Base-by-base conservation (phyloP, 2,113 vertebrate genomes). In the Pyxicephalus adspersus region DNA sequence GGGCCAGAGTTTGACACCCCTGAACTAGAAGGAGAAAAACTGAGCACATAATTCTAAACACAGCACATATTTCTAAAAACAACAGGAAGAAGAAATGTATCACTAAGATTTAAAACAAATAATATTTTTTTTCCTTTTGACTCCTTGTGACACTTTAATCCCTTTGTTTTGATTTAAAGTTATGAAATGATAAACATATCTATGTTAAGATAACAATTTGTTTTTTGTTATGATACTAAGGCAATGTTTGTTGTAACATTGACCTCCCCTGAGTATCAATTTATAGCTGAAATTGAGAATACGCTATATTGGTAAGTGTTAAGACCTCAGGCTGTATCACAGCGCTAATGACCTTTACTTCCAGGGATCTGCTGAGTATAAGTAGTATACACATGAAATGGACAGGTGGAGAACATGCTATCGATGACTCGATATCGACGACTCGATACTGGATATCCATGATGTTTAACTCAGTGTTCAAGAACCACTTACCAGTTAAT, bases 301-400 rank as follows among this genome's bases (percentile, higher is more conserved):
- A 61, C 25, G 19, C 74, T 64, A 64, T 76, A 64, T 76, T 25
- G 45, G 74, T 63, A 64, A 23, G 58, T 64, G 74, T 50, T 51
- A 76, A 76, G 70, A n/a, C 74, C 26, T 26, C 58, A 76, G 74
- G 74, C 34, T 51, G 55, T 28, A 50, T 31, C 19, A 65, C 45
- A 29, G 63, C 25, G 52, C 61, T 23, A 55, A 58, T 3, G n/a
- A 38, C n/a, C 34, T 63, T 18, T 50, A 51, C 9, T 26, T 52
- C 22, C 20, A 52, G 38, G 34, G 38, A 38, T n/a, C 34, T 18
- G 7, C n/a, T 38, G 29, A 45, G 34, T 20, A 50, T 9, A 61
- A 76, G 58, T 38, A 60, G 29, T 17, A 6, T 22, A 58, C 19
- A 29, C 5, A 26, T 29, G 25, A 11, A 71, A 29, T 6, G 26